phyloP scores from a whole-genome alignment of 1,140 invertebrate genomes.

The Heliconius congener region DNA sequence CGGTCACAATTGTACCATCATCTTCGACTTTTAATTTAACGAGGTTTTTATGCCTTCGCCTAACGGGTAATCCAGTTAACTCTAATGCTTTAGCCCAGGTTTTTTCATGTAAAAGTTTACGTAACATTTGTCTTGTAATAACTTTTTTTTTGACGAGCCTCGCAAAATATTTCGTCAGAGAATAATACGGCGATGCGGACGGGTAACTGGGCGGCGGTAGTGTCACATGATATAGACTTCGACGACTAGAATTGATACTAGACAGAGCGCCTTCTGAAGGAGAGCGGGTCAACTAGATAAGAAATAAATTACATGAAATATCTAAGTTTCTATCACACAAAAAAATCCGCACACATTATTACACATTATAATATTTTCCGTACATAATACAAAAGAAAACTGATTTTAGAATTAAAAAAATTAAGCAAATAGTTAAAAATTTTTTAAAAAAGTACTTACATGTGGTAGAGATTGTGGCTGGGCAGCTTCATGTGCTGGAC shows the following conservation, averaged over 20 bases:
- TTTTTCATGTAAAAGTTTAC: conserved; percentile 84
- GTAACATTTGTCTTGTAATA: conserved; percentile 86
- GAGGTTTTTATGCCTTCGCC: conserved; percentile 82
- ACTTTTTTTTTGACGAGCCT: conserved; percentile 87
- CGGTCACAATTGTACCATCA: conserved; percentile 80
- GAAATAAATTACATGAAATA: conserved; percentile 49
- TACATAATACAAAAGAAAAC: conserved; percentile 25
- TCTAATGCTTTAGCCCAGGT: conserved; percentile 78
- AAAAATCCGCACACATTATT: not conserved
- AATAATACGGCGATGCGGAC: conserved; percentile 85
- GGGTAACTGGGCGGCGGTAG: conserved; percentile 84
- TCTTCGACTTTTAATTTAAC: conserved; percentile 80
- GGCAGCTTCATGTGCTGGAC: conserved; percentile 64
- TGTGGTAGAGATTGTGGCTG: conserved; percentile 78
- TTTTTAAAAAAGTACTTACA: conserved; percentile 57
- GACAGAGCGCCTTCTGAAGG: conserved; percentile 78
- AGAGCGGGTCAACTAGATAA: conserved; percentile 76
- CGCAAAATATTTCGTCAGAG: conserved; percentile 88
- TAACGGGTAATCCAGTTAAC: conserved; percentile 77
- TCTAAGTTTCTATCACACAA: not conserved
- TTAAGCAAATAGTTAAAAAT: not conserved
- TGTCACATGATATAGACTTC: conserved; percentile 81
- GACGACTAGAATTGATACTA: conserved; percentile 77
- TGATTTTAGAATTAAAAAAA: not conserved
- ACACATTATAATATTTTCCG: not conserved